Base-by-base conservation (phyloP, 2,113 vertebrate species). In the Macrotis lagotis region DNA sequence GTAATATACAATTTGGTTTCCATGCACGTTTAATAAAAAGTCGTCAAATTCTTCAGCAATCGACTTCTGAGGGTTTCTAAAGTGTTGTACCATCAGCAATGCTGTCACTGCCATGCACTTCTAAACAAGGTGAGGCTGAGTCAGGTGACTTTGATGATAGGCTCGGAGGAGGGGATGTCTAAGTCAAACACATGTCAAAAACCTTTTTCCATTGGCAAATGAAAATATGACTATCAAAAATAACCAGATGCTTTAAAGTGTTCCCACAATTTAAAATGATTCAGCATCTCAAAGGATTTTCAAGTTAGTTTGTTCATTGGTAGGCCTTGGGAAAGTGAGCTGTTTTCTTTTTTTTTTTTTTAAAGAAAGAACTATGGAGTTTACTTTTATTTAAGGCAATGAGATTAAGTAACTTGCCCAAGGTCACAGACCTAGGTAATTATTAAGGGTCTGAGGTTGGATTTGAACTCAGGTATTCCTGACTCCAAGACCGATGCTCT, bases 251-350 rank as follows among this genome's bases (percentile, higher is more conserved):
- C 50, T 95, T 96, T 88, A 12, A 94, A 48, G 8, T 92, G 12
- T 74, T 59, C 88, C 66, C 2, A 8, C 90, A 91, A 88, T n/a
- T 83, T 91, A 92, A 97, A 95, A 19, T 91, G 74, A 52, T 49
- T 96, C 22, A 88, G 51, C 66, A 55, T 91, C 37, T 94, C 53
- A 51, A 91, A 91, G 37, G 10, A 52, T 94, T 92, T 94, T 31
- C 52, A 52, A 93, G 94, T 95, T 55, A 50, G 44, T 90, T 91
- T 94, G 26, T 8, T 92, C 89, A 91, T 47, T 14, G 92, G 31
- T 90, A 0, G 0, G 14, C 25, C 52, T 12, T 92, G 37, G 11
- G 90, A 94, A 47, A 91, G 92, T 96, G 47, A 91, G 92, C 96
- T 94, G n/a, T n/a, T n/a, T n/a, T n/a, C n/a, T n/a, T n/a, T n/a